Conservation (phyloP, 2,797 vertebrate species). For the Eupleurogrammus muticus region DNA sequence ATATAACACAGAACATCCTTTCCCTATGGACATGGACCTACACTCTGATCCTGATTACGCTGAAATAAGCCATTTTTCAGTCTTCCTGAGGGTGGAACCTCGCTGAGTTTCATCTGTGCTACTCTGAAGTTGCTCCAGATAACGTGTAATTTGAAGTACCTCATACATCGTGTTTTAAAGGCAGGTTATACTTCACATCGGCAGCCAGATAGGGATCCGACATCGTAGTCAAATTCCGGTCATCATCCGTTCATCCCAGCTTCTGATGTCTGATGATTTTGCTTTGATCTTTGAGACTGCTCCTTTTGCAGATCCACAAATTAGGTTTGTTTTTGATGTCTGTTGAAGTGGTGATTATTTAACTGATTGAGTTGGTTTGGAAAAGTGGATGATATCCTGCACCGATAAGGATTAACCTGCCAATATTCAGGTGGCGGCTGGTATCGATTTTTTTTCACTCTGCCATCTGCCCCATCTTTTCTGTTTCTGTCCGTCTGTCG, state of each 20-base stretch:
- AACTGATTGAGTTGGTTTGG: constrained; percentile 25
- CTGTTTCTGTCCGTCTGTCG: constrained; percentile 37
- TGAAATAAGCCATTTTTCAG: too few species aligned
- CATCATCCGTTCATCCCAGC: constrained; percentile 13
- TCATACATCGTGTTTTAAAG: constrained; percentile 4
- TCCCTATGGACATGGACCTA: too few species aligned
- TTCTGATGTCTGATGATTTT: constrained; percentile 29
- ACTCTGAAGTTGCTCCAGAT: too few species aligned
- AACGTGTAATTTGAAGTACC: neutral
- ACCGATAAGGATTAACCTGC: constrained; percentile 43
- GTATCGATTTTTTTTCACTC: constrained; percentile 50
- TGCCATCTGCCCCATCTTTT: constrained; percentile 48
- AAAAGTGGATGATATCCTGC: constrained; percentile 14
- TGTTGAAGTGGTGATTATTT: constrained; percentile 29
- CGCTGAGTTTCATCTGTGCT: too few species aligned
- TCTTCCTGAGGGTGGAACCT: too few species aligned
- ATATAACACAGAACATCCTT: too few species aligned
- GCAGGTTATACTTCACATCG: constrained; percentile 12
- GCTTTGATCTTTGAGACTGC: constrained; percentile 13
- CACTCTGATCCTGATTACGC: too few species aligned
- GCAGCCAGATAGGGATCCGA: constrained; percentile 23
- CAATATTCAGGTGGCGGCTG: constrained; percentile 34
- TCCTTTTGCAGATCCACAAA: constrained; percentile 17
- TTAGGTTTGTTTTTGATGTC: constrained; percentile 22
- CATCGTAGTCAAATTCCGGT: constrained; percentile 20